Base-by-base conservation (phyloP, 2,113 vertebrate genomes). In the Entomyzon cyanotis region DNA sequence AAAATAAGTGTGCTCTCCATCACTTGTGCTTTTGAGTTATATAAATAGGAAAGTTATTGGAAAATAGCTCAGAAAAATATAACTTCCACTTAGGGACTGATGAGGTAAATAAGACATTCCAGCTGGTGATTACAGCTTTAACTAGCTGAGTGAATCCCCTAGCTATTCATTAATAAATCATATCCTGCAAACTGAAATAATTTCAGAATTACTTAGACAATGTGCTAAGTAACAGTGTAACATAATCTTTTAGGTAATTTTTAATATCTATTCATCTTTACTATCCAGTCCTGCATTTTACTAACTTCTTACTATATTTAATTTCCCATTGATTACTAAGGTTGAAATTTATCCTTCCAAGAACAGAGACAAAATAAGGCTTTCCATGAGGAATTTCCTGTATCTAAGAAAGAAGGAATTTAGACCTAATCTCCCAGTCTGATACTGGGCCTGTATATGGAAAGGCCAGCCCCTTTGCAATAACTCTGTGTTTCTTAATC, bases 51-150 rank as follows among this genome's bases (percentile, higher is more conserved):
- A 97, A 76, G 50, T 78, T 94, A 67, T 87, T 96, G 96, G 90
- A 94, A 96, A 98, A 96, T 59, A 95, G 46, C 31, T 96, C 88
- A 92, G 75, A 91, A 95, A 97, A 97, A 91, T 97, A 93, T 74
- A 97, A 85, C 64, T 91, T 97, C 58, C 90, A 42, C 73, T 79
- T 77, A 78, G 68, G 64, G 77, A 92, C 64, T 87, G 62, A 84
- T 85, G 89, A 97, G 82, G 95, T 95, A 95, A 97, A 94, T 69
- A 87, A 75, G 53, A 89, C 87, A 73, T 75, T 95, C 56, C 56
- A 95, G 94, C 92, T 97, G 95, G 76, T 90, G 96, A 95, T 95
- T 63, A 92, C 56, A 94, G 49, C 31, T 70, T 79, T 85, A 75
- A 95, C 37, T 87, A 90, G 56, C 77, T 95, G 84, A 96, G 91